Evolutionary conservation across 2,888 invertebrate genomes (phyloP).

Genomic region (Aphrophora alni): DNA sequence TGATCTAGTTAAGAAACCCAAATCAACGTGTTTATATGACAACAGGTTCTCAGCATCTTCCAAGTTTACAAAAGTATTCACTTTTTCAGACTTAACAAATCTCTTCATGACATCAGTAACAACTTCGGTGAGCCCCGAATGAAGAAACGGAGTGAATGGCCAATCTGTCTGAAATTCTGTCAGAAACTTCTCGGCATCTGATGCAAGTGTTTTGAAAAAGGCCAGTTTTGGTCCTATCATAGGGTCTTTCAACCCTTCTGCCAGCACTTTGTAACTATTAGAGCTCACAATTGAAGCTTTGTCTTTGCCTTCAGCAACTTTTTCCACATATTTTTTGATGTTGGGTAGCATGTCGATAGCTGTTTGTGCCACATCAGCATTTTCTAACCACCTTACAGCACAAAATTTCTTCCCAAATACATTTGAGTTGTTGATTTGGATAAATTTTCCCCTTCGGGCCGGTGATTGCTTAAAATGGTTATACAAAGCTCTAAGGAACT

Average conservation of each 20-base stretch:
- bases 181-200: background rate
- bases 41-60: background rate
- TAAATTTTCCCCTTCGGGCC: background rate
- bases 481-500: background rate
- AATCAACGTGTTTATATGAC: background rate
- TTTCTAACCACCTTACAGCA: no score
- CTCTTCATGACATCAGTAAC: background rate
- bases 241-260: slow-evolving; percentile 2
- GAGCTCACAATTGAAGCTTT: background rate
- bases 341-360: slow-evolving; percentile 11
- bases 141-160: background rate
- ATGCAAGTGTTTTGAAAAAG: slow-evolving; percentile 3
- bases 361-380: background rate
- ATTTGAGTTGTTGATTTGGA: background rate
- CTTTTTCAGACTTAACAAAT: slow-evolving; percentile 13
- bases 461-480: slow-evolving; percentile 13
- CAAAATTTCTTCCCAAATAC: background rate
- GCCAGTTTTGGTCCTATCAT: slow-evolving; percentile 12
- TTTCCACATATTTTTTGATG: background rate
- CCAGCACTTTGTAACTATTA: background rate
- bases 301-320: background rate
- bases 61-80: background rate
- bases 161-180: slow-evolving; percentile 24
- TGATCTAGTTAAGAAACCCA: background rate
- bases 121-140: background rate